Evolutionary conservation across 2,888 invertebrate species (phyloP).

Genomic region (Podotricha telesiphe): DNA sequence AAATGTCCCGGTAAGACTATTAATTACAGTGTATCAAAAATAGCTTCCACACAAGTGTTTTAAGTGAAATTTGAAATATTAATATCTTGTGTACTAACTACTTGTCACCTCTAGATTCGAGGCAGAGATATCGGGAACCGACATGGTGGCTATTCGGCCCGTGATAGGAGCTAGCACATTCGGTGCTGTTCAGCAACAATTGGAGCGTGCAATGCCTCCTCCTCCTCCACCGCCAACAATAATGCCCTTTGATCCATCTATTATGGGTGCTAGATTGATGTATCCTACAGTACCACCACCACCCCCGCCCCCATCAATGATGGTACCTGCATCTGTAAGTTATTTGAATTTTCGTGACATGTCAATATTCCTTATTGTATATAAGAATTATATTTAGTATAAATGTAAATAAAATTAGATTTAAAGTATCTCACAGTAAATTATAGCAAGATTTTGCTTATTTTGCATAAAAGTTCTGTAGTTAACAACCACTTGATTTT

Average conservation of each 20-base stretch:
- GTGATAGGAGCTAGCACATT: slow-evolving; percentile 90
- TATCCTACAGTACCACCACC: slow-evolving; percentile 87
- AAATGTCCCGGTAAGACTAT: slow-evolving; percentile 89
- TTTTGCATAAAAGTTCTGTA: too few relatives aligned
- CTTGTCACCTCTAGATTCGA: slow-evolving; percentile 87
- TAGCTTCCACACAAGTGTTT: background rate
- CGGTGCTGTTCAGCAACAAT: slow-evolving; percentile 87
- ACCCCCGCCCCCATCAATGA: slow-evolving; percentile 85
- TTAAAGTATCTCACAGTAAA: too few relatives aligned
- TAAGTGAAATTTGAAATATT: background rate
- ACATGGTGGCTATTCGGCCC: slow-evolving; percentile 80
- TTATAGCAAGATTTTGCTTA: too few relatives aligned
- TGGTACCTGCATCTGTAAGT: slow-evolving; percentile 88
- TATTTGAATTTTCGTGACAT: too few relatives aligned
- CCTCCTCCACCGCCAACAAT: slow-evolving; percentile 69
- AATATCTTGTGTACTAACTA: background rate
- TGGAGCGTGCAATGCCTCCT: slow-evolving; percentile 81
- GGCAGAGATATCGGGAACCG: slow-evolving; percentile 91
- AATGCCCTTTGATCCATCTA: slow-evolving; percentile 54
- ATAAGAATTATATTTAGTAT: too few relatives aligned
- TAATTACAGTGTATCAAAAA: too few relatives aligned
- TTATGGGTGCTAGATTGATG: slow-evolving; percentile 67
- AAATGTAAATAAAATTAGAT: too few relatives aligned
- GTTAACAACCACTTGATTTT: too few relatives aligned
- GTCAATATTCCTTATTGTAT: too few relatives aligned